Base-by-base conservation (phyloP, 2,888 invertebrate species). In the Cryptocephalus moraei region DNA sequence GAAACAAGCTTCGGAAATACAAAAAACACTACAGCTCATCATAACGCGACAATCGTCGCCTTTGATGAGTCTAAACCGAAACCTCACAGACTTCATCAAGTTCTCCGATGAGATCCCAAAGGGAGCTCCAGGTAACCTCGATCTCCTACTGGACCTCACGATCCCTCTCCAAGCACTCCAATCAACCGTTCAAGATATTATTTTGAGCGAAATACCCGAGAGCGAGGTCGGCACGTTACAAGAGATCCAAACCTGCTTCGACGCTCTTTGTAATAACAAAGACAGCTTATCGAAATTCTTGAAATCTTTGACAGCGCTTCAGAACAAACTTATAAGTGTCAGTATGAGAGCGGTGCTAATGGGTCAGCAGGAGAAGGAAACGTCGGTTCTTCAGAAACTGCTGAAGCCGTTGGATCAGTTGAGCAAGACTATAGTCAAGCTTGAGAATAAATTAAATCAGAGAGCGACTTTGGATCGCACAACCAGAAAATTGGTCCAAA, bases 281-380 rank as follows among this genome's bases (percentile, higher is more conserved):
- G 39, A 44, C 8, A 42, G 49, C 32, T 34, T 45, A 6, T 46
- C 51, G 36, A 45, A 55, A 45, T 68, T 66, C 45, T 52, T 52
- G 10, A 58, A 61, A 42, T 54, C 59, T 39, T 50, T 70, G 32
- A 62, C 64, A 48, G 47, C 46, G n/a, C 51, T 70, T 13, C 67
- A 70, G 47, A 64, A 63, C 46, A 64, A 61, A 39, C 55, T 71
- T n/a, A 65, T 70, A 22, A 63, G 60, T 36, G 59, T 66, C 41
- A 69, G 67, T 47, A 64, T 63, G 52, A 67, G 62, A 55, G 64
- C 67, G 8, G 64, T 69, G n/a, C 53, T 65, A 31, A 54, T 53
- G 6, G 59, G 61, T 33, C 47, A 49, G 8, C 50, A 55, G 8
- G 43, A 54, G 36, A 53, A 57, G 13, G 54, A 64, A 46, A 62